Evolutionary conservation across 2,888 invertebrate species (phyloP), one percentile per base, ranked within the genome.

Genomic region (Bugulina stolonifera): DNA sequence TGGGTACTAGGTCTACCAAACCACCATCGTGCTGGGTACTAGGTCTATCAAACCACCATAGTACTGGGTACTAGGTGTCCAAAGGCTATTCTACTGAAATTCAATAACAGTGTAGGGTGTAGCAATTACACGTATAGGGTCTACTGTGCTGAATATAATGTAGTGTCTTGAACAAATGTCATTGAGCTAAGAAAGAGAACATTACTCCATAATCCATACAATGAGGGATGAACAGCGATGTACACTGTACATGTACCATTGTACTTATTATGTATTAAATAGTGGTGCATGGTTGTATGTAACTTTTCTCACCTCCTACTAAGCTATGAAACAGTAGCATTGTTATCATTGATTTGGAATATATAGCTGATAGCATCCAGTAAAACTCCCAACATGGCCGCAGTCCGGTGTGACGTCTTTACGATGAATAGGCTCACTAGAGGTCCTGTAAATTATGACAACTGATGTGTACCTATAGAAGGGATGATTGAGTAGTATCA

Each of bases 251-350:
- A 43, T 43, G 43, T 43, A 10, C 18, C 18, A 10, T 10, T 43
- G 18, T 5, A 43, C 18, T 10, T 43, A 18, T 43, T n/a, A n/a
- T n/a, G n/a, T n/a, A n/a, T n/a, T n/a, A n/a, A n/a, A n/a, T n/a
- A n/a, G n/a, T n/a, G n/a, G n/a, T n/a, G n/a, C n/a, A n/a, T n/a
- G n/a, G n/a, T n/a, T n/a, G n/a, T n/a, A n/a, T n/a, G n/a, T n/a
- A n/a, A n/a, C n/a, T n/a, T n/a, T n/a, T n/a, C 57, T 64, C 32
- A 64, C 64, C 64, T 29, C 29, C 10, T 29, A 27, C 10, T 64
- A 64, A 14, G 64, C 64, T 64, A n/a, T 64, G 32, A 18, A 32
- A 14, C n/a, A 64, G 34, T 32, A 64, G 2, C 32, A 64, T 64
- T 14, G 64, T 32, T 25, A 32, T 22, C 22, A 64, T 25, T 14